Evolutionary conservation across 2,113 vertebrate species (phyloP), one percentile per base, ranked within the genome.

Genomic region (Colaptes auratus): DNA sequence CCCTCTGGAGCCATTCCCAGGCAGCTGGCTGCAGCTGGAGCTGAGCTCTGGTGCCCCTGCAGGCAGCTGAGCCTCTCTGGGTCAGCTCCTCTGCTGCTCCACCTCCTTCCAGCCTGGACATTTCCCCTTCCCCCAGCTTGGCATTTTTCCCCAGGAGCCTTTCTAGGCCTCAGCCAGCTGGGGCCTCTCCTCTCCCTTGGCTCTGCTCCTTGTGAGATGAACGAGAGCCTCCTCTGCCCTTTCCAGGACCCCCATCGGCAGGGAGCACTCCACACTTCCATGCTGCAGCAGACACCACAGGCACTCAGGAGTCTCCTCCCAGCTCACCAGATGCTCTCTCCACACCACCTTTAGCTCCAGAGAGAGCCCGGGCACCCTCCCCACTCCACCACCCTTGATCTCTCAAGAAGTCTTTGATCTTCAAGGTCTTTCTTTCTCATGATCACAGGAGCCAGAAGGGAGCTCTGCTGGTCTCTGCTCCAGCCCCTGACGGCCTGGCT

Each of bases 221-320:
- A 53, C 59, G 88, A 91, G 93, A 89, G 71, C 59, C 71, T 92
- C 35, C 82, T 92, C 87, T 91, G 85, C 91, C 88, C 91, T 85
- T 88, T n/a, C 50, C 35, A 89, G 71, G 74, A 91, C 17, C 46
- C 80, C 92, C 59, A 92, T 76, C 82, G 66, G 67, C 82, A 92
- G 89, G 78, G 24, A 95, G 66, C 60, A 73, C n/a, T 88, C 66
- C 44, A 58, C 60, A 52, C 85, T 74, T 91, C 76, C 75, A 17
- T 13, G 25, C 44, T 73, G 63, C 55, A 89, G 53, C 1, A 78
- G 44, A 48, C 31, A 79, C 17, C 7, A 9, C 3, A 84, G 35
- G 33, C 5, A 27, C 71, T 7, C 21, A 28, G n/a, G 66, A 55
- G 7, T 33, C 48, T 30, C 63, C 58, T 65, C 50, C 53, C 59